Base-by-base conservation (phyloP, 1,140 invertebrate species). In the Drosophila watanabei region DNA sequence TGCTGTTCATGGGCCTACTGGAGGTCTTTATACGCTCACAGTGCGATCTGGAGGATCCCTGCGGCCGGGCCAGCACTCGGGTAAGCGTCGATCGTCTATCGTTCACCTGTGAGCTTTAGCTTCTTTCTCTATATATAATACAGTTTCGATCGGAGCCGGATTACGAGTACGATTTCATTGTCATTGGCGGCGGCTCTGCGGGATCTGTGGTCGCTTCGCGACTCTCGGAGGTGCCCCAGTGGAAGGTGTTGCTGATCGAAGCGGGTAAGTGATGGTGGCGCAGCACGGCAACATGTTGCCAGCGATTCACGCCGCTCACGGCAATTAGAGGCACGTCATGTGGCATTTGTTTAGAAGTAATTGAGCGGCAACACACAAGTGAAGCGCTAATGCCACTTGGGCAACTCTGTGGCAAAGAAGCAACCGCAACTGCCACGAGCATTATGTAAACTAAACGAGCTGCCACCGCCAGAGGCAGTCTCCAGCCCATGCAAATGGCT, bases 131-230 rank as follows among this genome's bases (percentile, higher is more conserved):
- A 37, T 56, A 18, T 28, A 28, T 28, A 86, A 93, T 49, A 30
- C 86, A 96, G 95, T 94, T 93, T 73, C 94, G 95, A 24, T 93
- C 93, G 5, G 93, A 95, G 60, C 95, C 95, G 83, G 95, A 95
- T 82, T 94, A 94, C 4, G 95, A 96, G 80, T 97, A 98, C 93
- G 97, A 97, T 93, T 98, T 97, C 93, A 96, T 98, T 73, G 95
- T 98, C 28, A 96, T 98, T 60, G 98, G 98, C 2, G 97, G 97
- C 6, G 98, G 98, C 1, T 97, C 97, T 14, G 97, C 96, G 0
- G 97, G 97, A 10, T 95, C 96, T 18, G 97, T 97, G 30, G 96
- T 97, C 13, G 97, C 97, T 8, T 96, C 97, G 5, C 95, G 97
- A 45, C 94, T 98, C 32, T 96, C 96, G 0, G 96, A 97, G 85